These are phyloP conservation scores for Magallana ariakensis DNA, from an alignment of 1,140 invertebrate species.

Conservation along the genomic window DNA sequence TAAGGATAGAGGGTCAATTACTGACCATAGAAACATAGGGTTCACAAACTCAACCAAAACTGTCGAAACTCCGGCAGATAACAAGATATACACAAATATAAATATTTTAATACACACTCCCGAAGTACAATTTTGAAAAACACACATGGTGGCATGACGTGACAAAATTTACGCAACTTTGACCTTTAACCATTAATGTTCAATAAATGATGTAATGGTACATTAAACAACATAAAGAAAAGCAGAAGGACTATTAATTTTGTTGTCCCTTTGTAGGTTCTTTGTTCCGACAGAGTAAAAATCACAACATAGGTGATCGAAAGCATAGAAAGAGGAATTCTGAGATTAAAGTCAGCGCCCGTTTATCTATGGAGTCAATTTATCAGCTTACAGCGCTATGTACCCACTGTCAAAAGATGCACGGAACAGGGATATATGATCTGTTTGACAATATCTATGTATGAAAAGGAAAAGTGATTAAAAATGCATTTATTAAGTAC, in stretches of 20 bases:
- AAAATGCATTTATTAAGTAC: neutral
- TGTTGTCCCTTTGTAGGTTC: neutral
- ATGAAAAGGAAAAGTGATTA: neutral
- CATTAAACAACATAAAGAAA: neutral
- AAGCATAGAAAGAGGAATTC: neutral
- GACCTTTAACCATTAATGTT: neutral
- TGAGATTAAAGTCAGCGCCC: neutral
- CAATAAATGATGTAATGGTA: neutral
- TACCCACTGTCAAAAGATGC: neutral
- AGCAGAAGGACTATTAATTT: neutral
- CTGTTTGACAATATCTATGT: neutral
- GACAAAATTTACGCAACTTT: conserved; percentile 15
- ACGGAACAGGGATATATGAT: neutral
- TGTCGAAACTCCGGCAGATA: no score
- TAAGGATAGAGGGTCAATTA: neutral
- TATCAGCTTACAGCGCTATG: neutral
- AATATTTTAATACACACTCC: no score
- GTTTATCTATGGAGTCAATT: neutral
- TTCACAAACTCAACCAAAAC: no score
- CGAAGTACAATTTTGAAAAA: neutral
- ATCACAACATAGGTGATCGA: neutral
- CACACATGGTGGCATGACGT: neutral
- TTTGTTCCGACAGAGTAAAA: neutral
- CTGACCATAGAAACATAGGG: neutral
- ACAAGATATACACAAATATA: no score